Base-by-base conservation (phyloP, 2,113 vertebrate species). In the Haemorhous mexicanus region DNA sequence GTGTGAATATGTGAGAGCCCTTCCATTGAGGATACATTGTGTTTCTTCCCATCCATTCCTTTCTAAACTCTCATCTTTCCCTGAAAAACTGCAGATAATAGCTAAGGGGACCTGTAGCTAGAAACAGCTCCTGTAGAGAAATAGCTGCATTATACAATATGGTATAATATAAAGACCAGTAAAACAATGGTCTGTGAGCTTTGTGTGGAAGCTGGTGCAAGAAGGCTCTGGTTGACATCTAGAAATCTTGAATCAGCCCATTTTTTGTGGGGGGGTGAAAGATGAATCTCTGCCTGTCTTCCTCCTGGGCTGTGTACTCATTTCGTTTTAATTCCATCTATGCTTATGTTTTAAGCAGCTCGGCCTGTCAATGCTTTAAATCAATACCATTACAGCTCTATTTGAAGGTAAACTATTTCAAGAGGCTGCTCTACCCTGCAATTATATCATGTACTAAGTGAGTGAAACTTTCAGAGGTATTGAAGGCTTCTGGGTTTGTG, bases 341-440 rank as follows among this genome's bases (percentile, higher is more conserved):
- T 55, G 56, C 15, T 80, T 82, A 55, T 37, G 91, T 91, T 89
- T 80, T 89, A 95, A 79, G 46, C 32, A 93, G 84, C 83, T 90
- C 80, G 78, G 91, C 39, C 37, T 94, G 64, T 76, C 81, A 68
- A 44, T 80, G 66, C 37, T 87, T 69, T 68, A 27, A 62, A 96
- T 97, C 96, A 83, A 96, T 96, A 95, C 50, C 79, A 93, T 87
- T 81, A 95, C 93, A 94, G 68, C 91, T 96, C 86, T 87, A 35
- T 81, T 88, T 84, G 93, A 86, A 97, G 39, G 75, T 88, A 95
- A 97, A 96, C 80, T 91, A 49, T 83, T 93, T 64, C 86, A 90
- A 96, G 77, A 68, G 50, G 62, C 39, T 86, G 73, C 43, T 92
- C 37, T 95, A 84, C 73, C 66, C 83, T 84, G 55, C 85, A 94